These are phyloP conservation scores for Penaeus chinensis DNA, from an alignment of 1,140 invertebrate species.

Conservation along the genomic window DNA sequence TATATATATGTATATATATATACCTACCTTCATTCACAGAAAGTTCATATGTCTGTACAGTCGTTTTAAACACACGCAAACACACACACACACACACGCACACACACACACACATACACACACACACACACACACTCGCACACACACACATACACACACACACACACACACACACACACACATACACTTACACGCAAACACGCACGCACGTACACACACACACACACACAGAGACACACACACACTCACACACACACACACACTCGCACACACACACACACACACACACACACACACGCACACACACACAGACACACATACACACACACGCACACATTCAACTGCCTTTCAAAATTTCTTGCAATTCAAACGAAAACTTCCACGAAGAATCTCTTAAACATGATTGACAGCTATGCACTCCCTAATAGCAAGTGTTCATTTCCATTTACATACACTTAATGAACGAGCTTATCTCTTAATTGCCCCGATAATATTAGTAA, in stretches of 20 bases:
- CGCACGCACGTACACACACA: neutral
- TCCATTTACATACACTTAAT: too few relatives aligned
- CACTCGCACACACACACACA: neutral
- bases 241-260: constrained; percentile 12
- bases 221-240: constrained; percentile 22
- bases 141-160: neutral
- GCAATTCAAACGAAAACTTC: too few relatives aligned
- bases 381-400: too few relatives aligned
- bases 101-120: neutral
- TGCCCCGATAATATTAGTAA: too few relatives aligned
- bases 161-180: constrained; percentile 2
- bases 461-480: too few relatives aligned
- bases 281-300: too few relatives aligned
- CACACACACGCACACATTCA: too few relatives aligned
- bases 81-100: neutral
- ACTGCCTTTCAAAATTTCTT: neutral
- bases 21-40: neutral
- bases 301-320: neutral
- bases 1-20: too few relatives aligned
- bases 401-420: too few relatives aligned
- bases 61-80: neutral
- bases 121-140: constrained; percentile 14
- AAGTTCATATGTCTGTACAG: neutral
- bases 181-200: neutral
- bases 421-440: too few relatives aligned